Conservation (phyloP, 2,888 invertebrate genomes). For the Cephus spinipes region DNA sequence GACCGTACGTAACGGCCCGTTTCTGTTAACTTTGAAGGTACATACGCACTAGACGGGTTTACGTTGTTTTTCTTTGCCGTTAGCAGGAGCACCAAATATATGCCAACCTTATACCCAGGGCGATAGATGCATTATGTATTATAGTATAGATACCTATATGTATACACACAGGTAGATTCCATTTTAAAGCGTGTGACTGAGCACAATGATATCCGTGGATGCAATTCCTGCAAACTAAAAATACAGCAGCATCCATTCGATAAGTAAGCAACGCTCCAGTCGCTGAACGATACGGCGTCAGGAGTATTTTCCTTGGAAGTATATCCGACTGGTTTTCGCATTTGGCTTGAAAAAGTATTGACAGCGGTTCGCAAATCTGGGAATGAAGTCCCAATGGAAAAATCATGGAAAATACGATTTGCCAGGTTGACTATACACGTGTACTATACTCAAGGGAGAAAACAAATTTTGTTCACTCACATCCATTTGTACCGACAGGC, state of each 20-base stretch:
- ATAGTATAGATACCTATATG: neutral
- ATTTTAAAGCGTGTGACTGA: neutral
- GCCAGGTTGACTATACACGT: neutral
- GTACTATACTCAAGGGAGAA: neutral
- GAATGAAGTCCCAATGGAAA: neutral
- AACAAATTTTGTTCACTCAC: neutral
- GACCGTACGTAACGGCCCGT: slow-evolving; percentile 36
- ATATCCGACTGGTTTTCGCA: neutral
- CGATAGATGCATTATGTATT: neutral
- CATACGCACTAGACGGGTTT: neutral
- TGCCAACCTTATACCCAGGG: neutral
- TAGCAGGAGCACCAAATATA: slow-evolving; percentile 33
- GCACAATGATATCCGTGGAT: neutral
- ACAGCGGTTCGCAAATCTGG: neutral
- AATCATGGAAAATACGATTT: neutral
- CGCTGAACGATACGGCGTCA: neutral
- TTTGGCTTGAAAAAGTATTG: neutral
- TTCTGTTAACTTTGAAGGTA: slow-evolving; percentile 23
- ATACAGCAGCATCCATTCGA: neutral
- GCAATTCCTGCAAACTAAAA: neutral
- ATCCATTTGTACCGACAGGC: neutral
- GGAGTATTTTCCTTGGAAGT: neutral
- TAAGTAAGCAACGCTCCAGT: neutral
- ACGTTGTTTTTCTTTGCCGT: slow-evolving; percentile 40
- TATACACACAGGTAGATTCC: neutral